These are phyloP conservation scores for Contarinia nasturtii DNA, from an alignment of 1,140 invertebrate species.

Conservation along the genomic window DNA sequence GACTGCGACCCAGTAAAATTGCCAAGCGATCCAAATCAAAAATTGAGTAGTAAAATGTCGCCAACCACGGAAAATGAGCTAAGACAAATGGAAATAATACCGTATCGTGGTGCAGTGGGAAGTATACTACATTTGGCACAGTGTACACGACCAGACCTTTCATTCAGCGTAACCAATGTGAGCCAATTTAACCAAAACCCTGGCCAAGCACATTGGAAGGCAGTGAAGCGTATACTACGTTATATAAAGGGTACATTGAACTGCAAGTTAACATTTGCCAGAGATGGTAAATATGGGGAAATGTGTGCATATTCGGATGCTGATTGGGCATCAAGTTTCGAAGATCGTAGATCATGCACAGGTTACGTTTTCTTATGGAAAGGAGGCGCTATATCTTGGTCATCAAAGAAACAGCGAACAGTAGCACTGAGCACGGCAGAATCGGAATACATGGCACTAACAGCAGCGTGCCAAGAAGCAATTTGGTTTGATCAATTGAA, in stretches of 20 bases:
- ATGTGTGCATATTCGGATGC: not conserved
- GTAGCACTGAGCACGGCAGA: too few relatives aligned
- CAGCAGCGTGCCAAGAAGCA: too few relatives aligned
- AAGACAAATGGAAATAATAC: constrained; percentile 7
- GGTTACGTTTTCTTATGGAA: too few relatives aligned
- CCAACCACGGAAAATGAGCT: constrained; percentile 3
- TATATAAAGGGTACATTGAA: constrained; percentile 21
- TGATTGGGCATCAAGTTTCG: not conserved
- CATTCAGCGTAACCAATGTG: constrained; percentile 12
- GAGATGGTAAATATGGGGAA: too few relatives aligned
- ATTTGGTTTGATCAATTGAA: too few relatives aligned
- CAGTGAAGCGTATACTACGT: constrained; percentile 15
- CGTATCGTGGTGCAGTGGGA: constrained; percentile 12
- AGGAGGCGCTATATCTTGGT: too few relatives aligned
- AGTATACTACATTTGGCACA: constrained; percentile 16
- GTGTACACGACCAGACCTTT: constrained; percentile 22
- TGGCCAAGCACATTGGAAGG: constrained; percentile 13
- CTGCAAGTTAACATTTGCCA: constrained; percentile 7
- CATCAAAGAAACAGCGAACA: too few relatives aligned
- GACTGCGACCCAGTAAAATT: constrained; percentile 9
- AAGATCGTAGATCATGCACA: too few relatives aligned
- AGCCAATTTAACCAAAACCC: constrained; percentile 11
- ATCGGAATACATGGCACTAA: too few relatives aligned
- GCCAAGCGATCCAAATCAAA: constrained; percentile 11
- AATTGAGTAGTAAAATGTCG: not conserved